Percentiles rank a stretch among this genome's conserved stretches.
Conservation (phyloP, 2,113 vertebrate genomes). For the Benthochromis sp. region DNA sequence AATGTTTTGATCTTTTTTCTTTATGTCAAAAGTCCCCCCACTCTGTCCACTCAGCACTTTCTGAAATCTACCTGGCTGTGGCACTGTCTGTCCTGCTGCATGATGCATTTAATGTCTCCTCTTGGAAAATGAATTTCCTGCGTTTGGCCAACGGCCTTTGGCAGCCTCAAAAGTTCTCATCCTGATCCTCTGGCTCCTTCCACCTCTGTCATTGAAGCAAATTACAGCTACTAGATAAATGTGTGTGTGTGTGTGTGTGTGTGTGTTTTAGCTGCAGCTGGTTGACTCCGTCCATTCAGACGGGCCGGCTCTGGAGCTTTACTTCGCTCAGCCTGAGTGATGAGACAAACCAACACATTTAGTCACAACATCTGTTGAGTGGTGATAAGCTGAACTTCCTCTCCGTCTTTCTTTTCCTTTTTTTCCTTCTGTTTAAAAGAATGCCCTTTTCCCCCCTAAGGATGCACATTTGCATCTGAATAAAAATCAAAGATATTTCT, state of each 20-base stretch:
- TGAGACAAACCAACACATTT: constrained; percentile 41
- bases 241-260: not conserved
- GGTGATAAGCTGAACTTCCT: constrained; percentile 53
- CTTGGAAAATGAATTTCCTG: constrained; percentile 47
- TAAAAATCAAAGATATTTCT: constrained; percentile 52
- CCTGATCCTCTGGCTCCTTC: constrained; percentile 25
- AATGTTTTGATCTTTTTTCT: not conserved
- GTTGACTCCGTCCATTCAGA: constrained; percentile 36
- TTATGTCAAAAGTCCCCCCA: not conserved
- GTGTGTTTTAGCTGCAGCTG: constrained; percentile 33
- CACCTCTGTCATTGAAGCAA: constrained; percentile 46
- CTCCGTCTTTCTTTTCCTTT: not conserved
- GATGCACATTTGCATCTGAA: constrained; percentile 56
- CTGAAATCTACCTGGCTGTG: constrained; percentile 21
- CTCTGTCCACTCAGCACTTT: constrained; percentile 29
- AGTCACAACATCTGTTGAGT: constrained; percentile 36
- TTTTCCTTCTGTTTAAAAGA: not conserved
- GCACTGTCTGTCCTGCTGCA: not conserved
- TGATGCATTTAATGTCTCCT: constrained; percentile 23
- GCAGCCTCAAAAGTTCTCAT: constrained; percentile 31
- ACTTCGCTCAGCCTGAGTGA: constrained; percentile 5
- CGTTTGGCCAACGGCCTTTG: constrained; percentile 43
- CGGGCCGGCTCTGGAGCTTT: constrained; percentile 18
- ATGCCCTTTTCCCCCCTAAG: not conserved
- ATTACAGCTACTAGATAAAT: constrained; percentile 45